Evolutionary conservation across 92 coral and sea anemone genomes (phyloP).

Genomic region (Parazoanthus atlanticus): DNA sequence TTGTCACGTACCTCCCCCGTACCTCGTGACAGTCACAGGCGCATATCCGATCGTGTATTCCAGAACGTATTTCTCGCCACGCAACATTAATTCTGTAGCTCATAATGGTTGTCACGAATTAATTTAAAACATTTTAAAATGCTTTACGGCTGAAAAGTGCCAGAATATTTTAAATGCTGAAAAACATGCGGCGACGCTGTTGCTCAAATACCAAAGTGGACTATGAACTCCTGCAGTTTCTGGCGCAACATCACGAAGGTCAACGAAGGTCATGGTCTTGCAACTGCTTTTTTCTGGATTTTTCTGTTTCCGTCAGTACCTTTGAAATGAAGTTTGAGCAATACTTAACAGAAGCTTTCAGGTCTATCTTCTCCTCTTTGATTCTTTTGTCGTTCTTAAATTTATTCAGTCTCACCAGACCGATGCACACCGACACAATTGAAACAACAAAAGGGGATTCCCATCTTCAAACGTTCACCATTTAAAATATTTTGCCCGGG

Average conservation of each 20-base stretch:
- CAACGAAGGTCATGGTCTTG: constrained; percentile 26
- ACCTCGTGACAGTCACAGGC: not conserved
- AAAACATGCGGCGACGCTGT: not conserved
- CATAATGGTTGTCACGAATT: not conserved
- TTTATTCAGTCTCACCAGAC: too few species aligned
- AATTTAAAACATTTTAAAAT: too few species aligned
- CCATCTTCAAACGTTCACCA: not conserved
- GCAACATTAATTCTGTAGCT: not conserved
- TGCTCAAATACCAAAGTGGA: constrained; percentile 4
- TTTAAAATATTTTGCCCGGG: too few species aligned
- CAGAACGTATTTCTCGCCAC: not conserved
- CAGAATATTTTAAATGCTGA: not conserved
- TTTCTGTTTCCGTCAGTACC: not conserved
- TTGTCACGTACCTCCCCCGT: not conserved
- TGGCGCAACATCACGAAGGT: constrained; percentile 3
- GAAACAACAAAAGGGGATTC: not conserved
- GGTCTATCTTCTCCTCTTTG: not conserved
- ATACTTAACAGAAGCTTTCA: not conserved
- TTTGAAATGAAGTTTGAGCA: not conserved
- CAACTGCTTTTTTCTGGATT: not conserved
- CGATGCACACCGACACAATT: too few species aligned
- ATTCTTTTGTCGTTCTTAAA: too few species aligned
- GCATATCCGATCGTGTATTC: not conserved
- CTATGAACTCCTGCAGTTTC: constrained; percentile 16
- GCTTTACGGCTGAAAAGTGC: not conserved